phyloP scores from a whole-genome alignment of 1,140 invertebrate genomes.

The Pygmarrhopalites habei region DNA sequence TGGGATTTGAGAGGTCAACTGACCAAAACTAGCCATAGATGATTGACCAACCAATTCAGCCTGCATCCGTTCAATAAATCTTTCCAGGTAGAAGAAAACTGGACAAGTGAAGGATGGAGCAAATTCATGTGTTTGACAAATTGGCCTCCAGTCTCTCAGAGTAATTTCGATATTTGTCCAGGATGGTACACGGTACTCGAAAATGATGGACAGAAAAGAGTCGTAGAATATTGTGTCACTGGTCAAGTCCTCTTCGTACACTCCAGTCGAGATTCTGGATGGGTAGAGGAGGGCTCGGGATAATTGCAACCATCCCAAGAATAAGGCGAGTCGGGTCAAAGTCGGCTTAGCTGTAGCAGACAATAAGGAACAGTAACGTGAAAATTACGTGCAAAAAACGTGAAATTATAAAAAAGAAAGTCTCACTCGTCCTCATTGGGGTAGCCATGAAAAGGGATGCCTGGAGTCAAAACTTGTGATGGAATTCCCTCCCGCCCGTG shows the following conservation, averaged over 20 bases:
- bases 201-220: constrained; percentile 20
- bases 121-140: constrained; percentile 23
- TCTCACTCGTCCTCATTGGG: too few species aligned
- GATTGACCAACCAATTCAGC: constrained; percentile 15
- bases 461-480: too few species aligned
- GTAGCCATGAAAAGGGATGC: too few species aligned
- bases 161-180: constrained; percentile 22
- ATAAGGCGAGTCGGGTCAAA: too few species aligned
- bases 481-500: too few species aligned
- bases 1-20: neutral
- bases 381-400: too few species aligned
- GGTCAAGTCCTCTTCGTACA: constrained; percentile 10
- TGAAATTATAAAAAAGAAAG: too few species aligned
- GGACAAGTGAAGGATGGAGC: constrained; percentile 26
- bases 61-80: constrained; percentile 28
- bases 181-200: constrained; percentile 18
- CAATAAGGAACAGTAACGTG: too few species aligned
- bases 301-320: too few species aligned
- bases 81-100: constrained; percentile 31
- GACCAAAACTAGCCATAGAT: neutral
- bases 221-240: constrained; percentile 18
- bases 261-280: constrained; percentile 14
- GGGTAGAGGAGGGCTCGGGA: too few species aligned
- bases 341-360: too few species aligned
- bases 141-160: constrained; percentile 27